Base-by-base conservation (phyloP, 2,888 invertebrate genomes). In the Vesta saturnalis region DNA sequence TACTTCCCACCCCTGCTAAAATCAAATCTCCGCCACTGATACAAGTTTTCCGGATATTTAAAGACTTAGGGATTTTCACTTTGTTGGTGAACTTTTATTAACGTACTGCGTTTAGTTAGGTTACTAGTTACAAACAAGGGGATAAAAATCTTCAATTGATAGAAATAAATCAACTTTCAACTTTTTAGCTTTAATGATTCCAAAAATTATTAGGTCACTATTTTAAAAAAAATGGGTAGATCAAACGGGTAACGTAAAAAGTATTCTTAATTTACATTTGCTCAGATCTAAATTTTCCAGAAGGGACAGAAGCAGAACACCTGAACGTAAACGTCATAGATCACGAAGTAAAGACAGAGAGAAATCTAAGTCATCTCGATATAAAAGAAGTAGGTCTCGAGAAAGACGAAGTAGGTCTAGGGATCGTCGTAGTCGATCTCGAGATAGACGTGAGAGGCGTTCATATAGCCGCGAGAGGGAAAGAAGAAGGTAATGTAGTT, bases 311-410 rank as follows among this genome's bases (percentile, higher is more conserved):
- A 68, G 82, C 47, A 77, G 82, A 66, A 72, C 80, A 43, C 80
- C 80, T 3, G 83, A 82, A 21, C 72, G 81, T 57, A 81, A 81
- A 75, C 77, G 81, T 4, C 75, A 79, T 18, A 74, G 81, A 58
- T 78, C 79, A 10, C 68, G 76, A 35, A 81, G 80, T 70, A 78
- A 79, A 71, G 80, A 81, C 15, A 54, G 73, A n/a, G 90, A 91
- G 55, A 85, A 90, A 64, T 82, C 83, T 6, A 89, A 90, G 79
- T 85, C 88, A 19, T 85, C 86, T 14, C 86, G 91, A 70, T 66
- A 76, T 18, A 73, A 74, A 47, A 74, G 79, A 66, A 79, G 80
- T 71, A 74, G 78, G 74, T 79, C 82, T 62, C 74, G 78, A 65
- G 82, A 82, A 56, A 73, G 73, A 74, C 70, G 75, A 59, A 77